Base-by-base conservation (phyloP, 2,113 vertebrate genomes). In the Colius striatus region DNA sequence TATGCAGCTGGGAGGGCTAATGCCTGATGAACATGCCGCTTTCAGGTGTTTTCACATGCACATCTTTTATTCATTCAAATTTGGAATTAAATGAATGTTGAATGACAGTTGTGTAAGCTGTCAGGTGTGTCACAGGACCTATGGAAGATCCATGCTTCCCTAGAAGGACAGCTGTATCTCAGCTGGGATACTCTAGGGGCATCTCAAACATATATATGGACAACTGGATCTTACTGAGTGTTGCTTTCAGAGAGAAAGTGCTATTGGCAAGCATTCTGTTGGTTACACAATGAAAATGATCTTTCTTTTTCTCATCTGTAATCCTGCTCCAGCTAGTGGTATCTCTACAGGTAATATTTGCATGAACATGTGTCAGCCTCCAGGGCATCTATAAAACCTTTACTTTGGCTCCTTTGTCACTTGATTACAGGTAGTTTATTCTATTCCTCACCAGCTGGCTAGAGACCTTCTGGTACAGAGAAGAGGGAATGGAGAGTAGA, bases 11-110 rank as follows among this genome's bases (percentile, higher is more conserved):
- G 11, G 5, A 74, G 16, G 27, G n/a, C 32, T 90, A 12, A n/a
- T 66, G 21, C 13, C 38, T 78, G 14, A 19, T 13, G 20, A 43
- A 60, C 0, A 0, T 55, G 9, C 10, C 38, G 34, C 38, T 87
- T 61, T 6, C 3, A 0, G 1, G 0, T 9, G 68, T 87, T 54
- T 70, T 32, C 26, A 43, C 14, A 30, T 50, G 16, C 8, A 51
- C 10, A 11, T 77, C 18, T 74, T 84, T 84, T 84, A 86, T 87
- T 94, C 25, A 79, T 90, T 87, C 36, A 75, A 85, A 76, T 65
- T 27, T 53, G 16, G 20, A 87, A 87, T 41, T 10, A 94, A 92
- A 87, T 0, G 1, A 83, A 79, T 65, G 32, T 30, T 72, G 29
- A 81, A 41, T 41, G 38, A 54, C 11, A 30, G 17, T 12, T 84